Percentiles rank a stretch among this genome's conserved stretches.
Evolutionary conservation across 2,888 invertebrate genomes (phyloP).

Genomic region (Dorcus parallelipipedus): DNA sequence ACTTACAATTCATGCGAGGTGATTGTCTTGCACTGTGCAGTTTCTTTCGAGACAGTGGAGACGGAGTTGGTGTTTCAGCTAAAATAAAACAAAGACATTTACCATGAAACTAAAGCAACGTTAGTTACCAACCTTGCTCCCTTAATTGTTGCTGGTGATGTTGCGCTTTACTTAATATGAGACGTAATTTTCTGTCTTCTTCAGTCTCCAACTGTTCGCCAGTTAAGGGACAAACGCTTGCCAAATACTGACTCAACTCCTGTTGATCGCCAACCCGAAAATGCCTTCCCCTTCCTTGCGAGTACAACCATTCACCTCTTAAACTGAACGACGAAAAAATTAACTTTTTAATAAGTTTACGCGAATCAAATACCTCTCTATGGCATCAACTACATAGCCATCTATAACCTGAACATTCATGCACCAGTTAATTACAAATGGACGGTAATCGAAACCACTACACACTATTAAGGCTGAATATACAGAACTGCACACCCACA

Average conservation of each 20-base stretch:
- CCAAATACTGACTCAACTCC: constrained; percentile 76
- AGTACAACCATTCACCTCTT: constrained; percentile 93
- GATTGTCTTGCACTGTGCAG: constrained; percentile 50
- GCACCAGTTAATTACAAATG: constrained; percentile 92
- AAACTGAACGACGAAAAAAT: constrained; percentile 55
- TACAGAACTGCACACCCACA: too few relatives aligned
- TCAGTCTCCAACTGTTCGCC: constrained; percentile 79
- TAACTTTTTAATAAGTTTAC: background rate
- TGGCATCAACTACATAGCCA: constrained; percentile 83
- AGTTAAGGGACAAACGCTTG: constrained; percentile 79
- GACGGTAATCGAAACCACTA: constrained; percentile 88
- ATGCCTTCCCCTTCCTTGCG: constrained; percentile 88
- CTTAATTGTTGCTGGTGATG: constrained; percentile 83
- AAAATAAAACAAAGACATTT: constrained; percentile 7
- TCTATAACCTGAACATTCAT: constrained; percentile 83
- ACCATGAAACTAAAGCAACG: background rate
- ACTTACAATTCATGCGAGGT: constrained; percentile 50
- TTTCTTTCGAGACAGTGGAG: constrained; percentile 51
- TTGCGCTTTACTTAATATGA: constrained; percentile 86
- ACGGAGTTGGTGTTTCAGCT: constrained; percentile 46
- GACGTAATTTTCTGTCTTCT: constrained; percentile 79
- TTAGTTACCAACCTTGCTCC: constrained; percentile 53
- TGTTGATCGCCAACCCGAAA: constrained; percentile 83
- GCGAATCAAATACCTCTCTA: constrained; percentile 69
- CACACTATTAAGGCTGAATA: too few relatives aligned